These are phyloP conservation scores for Chelidonichthys spinosus DNA, from an alignment of 2,797 vertebrate species.

Conservation along the genomic window DNA sequence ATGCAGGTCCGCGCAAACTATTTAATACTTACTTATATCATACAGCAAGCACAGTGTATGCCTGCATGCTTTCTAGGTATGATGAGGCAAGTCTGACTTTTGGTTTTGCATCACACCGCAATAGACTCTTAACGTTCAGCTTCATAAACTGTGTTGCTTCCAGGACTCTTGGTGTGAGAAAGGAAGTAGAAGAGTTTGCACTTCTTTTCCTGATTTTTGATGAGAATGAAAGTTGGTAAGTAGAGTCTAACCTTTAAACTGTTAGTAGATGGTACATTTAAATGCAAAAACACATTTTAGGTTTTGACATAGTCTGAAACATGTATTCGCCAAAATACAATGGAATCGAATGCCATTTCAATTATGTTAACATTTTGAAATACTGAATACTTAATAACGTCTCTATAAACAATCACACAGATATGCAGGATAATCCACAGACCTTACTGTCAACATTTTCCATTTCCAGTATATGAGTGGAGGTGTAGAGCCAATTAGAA, in stretches of 20 bases:
- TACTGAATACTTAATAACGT: background rate
- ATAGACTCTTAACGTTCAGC: background rate
- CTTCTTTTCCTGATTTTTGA: constrained; percentile 95
- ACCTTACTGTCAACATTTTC: background rate
- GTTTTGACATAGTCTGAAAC: background rate
- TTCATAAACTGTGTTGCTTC: constrained; percentile 23
- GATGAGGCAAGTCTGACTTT: background rate
- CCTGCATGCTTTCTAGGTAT: background rate
- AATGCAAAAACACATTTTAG: background rate
- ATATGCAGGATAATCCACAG: background rate
- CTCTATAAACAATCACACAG: background rate
- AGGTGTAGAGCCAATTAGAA: background rate
- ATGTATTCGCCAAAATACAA: background rate
- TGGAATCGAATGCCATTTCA: background rate
- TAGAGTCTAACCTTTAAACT: background rate
- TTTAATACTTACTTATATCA: background rate
- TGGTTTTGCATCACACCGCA: background rate
- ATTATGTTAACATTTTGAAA: background rate
- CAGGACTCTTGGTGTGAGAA: constrained; percentile 70
- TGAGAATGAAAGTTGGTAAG: constrained; percentile 95
- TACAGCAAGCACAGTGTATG: background rate
- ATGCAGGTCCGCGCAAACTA: no score
- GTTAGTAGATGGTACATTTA: background rate
- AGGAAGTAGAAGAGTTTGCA: constrained; percentile 87
- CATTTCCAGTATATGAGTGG: background rate